These are phyloP conservation scores for Melanotus villosus DNA, from an alignment of 2,888 invertebrate species.

Conservation along the genomic window DNA sequence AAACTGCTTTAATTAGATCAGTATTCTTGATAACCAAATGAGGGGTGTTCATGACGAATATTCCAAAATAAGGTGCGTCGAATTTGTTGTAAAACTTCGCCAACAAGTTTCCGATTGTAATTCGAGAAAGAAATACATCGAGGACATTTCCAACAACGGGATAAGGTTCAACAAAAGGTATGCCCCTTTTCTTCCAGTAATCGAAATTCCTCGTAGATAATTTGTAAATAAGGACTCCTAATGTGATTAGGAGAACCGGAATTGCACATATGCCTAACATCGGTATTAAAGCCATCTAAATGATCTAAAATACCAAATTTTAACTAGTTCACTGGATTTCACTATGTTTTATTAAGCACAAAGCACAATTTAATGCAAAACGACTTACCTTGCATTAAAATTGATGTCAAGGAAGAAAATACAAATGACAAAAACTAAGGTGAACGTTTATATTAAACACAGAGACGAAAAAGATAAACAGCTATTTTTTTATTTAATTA, in stretches of 20 bases:
- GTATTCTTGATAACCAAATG: conserved; percentile 66
- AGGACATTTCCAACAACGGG: conserved; percentile 63
- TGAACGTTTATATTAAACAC: too few species aligned
- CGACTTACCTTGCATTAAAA: too few species aligned
- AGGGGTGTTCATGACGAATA: conserved; percentile 68
- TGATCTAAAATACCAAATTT: too few species aligned
- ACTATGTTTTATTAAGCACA: too few species aligned
- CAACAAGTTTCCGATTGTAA: conserved; percentile 56
- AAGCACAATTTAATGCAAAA: too few species aligned
- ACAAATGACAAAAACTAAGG: too few species aligned
- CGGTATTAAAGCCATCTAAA: neutral
- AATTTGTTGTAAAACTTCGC: conserved; percentile 56
- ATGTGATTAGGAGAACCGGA: neutral
- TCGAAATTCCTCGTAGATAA: conserved; percentile 55
- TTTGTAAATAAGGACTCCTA: conserved; percentile 5
- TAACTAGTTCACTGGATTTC: too few species aligned
- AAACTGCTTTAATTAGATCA: conserved; percentile 65
- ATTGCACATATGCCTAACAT: neutral
- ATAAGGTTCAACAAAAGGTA: conserved; percentile 60
- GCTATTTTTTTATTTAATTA: too few species aligned
- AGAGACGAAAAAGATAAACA: too few species aligned
- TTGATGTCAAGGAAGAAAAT: too few species aligned
- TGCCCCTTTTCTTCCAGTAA: conserved; percentile 63
- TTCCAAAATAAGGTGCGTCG: conserved; percentile 62
- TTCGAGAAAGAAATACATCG: conserved; percentile 57